Conservation (phyloP, 1,140 invertebrate genomes). For the Zaprionus africanus region DNA sequence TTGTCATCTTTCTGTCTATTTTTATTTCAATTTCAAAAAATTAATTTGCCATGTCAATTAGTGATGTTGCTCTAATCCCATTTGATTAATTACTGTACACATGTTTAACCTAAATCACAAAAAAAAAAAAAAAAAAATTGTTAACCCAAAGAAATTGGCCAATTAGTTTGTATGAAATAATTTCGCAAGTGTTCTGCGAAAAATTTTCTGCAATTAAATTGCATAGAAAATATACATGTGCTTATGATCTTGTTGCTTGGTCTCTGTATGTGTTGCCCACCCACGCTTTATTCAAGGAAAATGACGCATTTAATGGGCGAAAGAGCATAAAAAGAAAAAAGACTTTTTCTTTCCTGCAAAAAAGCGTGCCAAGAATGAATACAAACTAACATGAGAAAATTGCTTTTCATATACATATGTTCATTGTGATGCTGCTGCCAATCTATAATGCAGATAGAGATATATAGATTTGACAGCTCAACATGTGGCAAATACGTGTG, state of each 20-base stretch:
- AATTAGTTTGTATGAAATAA: constrained; percentile 40
- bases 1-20: constrained; percentile 1
- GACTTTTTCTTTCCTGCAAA: constrained; percentile 37
- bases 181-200: constrained; percentile 19
- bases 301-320: constrained; percentile 20
- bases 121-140: neutral
- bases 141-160: constrained; percentile 23
- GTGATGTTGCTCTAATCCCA: constrained; percentile 18
- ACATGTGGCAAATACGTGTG: constrained; percentile 14
- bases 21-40: neutral
- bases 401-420: constrained; percentile 9
- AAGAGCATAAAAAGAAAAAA: constrained; percentile 20
- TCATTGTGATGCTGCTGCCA: constrained; percentile 13
- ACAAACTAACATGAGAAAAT: constrained; percentile 12
- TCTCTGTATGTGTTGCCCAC: constrained; percentile 14
- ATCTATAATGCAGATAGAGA: constrained; percentile 15
- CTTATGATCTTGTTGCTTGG: neutral
- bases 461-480: constrained; percentile 35
- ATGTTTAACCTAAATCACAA: constrained; percentile 27
- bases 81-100: constrained; percentile 48
- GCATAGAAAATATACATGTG: constrained; percentile 6
- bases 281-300: constrained; percentile 4
- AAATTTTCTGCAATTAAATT: constrained; percentile 41
- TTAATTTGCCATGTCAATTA: constrained; percentile 36
- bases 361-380: constrained; percentile 38